phyloP scores from a whole-genome alignment of 2,797 vertebrate species.

The Pogoniulus pusillus region DNA sequence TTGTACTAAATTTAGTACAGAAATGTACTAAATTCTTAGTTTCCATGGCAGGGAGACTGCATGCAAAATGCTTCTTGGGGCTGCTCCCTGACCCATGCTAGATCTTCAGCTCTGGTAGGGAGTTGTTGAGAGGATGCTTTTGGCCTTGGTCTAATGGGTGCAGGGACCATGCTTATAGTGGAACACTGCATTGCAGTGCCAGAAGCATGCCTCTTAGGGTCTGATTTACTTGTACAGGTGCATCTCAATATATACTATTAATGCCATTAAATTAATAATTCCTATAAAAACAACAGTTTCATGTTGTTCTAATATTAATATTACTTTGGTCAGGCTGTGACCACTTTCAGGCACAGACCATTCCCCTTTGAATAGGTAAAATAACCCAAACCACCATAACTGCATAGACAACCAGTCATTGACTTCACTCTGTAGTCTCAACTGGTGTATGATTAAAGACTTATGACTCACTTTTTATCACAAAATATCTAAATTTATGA shows the following conservation, averaged over 20 bases:
- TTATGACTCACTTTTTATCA: background rate
- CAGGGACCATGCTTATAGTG: background rate
- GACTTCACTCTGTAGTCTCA: background rate
- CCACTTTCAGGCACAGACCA: background rate
- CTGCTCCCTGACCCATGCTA: background rate
- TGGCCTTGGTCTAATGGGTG: fast-evolving
- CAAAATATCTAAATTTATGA: background rate
- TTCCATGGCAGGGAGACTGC: background rate
- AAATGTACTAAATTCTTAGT: background rate
- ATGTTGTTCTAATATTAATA: background rate
- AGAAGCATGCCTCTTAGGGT: background rate
- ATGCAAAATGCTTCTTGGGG: background rate
- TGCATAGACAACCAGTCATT: background rate
- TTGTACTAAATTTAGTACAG: too few species aligned
- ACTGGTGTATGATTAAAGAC: background rate
- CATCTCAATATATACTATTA: background rate
- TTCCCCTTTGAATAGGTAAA: background rate
- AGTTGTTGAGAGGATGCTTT: background rate
- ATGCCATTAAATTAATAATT: background rate
- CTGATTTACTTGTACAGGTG: background rate
- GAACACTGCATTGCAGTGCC: background rate
- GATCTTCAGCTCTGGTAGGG: background rate
- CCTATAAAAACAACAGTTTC: background rate
- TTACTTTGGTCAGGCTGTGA: background rate
- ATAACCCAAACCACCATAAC: background rate